Conservation (phyloP, 1,140 invertebrate species). For the Drosophila lini region DNA sequence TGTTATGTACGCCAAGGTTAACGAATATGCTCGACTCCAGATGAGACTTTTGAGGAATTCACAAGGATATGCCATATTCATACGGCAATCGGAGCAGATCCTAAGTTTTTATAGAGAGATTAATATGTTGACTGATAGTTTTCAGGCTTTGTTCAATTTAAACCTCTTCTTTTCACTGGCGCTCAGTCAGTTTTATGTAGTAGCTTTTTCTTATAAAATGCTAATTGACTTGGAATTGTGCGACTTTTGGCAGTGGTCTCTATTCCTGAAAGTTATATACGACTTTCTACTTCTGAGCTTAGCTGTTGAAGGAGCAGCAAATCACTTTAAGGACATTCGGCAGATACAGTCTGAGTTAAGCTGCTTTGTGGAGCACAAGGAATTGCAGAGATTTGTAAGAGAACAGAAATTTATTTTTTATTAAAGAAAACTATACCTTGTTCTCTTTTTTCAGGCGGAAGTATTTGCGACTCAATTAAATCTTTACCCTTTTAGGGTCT, state of each 20-base stretch:
- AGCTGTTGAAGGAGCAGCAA: conserved; percentile 6
- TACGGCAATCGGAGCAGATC: not conserved
- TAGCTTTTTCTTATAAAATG: not conserved
- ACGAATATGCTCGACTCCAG: not conserved
- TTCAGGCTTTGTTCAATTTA: conserved; percentile 9
- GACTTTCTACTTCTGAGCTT: conserved; percentile 1
- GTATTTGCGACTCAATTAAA: not conserved
- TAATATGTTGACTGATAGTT: not conserved
- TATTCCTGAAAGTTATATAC: not conserved
- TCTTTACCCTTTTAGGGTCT: conserved; percentile 1
- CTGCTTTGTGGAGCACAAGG: not conserved
- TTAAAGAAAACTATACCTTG: not conserved
- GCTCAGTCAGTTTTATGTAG: not conserved
- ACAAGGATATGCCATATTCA: not conserved
- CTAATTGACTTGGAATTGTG: not conserved
- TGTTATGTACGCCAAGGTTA: conserved; percentile 10
- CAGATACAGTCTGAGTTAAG: conserved; percentile 5
- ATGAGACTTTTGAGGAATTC: not conserved
- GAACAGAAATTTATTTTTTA: no score
- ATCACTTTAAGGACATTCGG: not conserved
- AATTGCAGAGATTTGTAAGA: conserved; percentile 10
- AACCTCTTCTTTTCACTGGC: not conserved
- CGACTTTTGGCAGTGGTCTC: not conserved
- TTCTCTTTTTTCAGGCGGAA: not conserved
- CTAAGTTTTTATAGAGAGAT: conserved; percentile 3